Evolutionary conservation across 1,140 invertebrate species (phyloP).

Genomic region (Drosophila gunungcola): DNA sequence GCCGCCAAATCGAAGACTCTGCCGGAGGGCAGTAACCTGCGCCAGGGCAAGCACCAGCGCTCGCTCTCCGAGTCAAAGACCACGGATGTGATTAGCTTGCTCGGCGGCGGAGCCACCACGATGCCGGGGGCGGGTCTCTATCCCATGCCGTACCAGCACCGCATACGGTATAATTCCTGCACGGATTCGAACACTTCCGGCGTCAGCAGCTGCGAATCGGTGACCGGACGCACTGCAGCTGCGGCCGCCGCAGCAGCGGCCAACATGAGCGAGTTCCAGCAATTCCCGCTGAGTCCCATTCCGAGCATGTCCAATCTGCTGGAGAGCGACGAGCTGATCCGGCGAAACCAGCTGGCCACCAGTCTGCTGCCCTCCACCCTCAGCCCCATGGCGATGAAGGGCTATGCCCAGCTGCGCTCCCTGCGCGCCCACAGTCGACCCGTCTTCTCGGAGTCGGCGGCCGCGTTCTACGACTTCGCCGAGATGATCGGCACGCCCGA

Average conservation of each 20-base stretch:
- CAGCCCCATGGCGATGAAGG: slow-evolving; percentile 90
- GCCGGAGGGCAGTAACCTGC: slow-evolving; percentile 68
- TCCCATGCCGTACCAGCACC: slow-evolving; percentile 60
- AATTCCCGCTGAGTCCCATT: slow-evolving; percentile 91
- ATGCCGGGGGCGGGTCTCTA: slow-evolving; percentile 9
- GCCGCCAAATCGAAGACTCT: slow-evolving; percentile 74
- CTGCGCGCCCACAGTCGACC: slow-evolving; percentile 89
- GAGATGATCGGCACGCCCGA: slow-evolving; percentile 66
- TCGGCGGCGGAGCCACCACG: slow-evolving; percentile 30
- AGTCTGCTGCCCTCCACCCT: slow-evolving; percentile 54
- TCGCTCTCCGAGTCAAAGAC: slow-evolving; percentile 89
- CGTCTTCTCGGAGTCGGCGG: slow-evolving; percentile 71
- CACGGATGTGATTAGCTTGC: slow-evolving; percentile 82
- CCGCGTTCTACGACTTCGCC: slow-evolving; percentile 74
- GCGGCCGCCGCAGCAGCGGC: slow-evolving; percentile 60
- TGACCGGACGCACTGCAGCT: slow-evolving; percentile 84
- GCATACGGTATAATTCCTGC: slow-evolving; percentile 84
- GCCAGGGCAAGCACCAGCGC: slow-evolving; percentile 85
- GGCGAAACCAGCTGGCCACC: slow-evolving; percentile 65
- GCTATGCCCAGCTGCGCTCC: slow-evolving; percentile 92
- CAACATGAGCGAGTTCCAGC: slow-evolving; percentile 87
- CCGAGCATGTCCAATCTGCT: slow-evolving; percentile 90
- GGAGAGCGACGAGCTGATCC: slow-evolving; percentile 76
- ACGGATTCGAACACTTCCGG: slow-evolving; percentile 92
- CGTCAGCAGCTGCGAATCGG: slow-evolving; percentile 91